Percentiles rank a stretch among this genome's conserved stretches.
These are phyloP conservation scores for Brienomyrus brachyistius DNA, from an alignment of 2,113 vertebrate genomes.

Conservation along the genomic window DNA sequence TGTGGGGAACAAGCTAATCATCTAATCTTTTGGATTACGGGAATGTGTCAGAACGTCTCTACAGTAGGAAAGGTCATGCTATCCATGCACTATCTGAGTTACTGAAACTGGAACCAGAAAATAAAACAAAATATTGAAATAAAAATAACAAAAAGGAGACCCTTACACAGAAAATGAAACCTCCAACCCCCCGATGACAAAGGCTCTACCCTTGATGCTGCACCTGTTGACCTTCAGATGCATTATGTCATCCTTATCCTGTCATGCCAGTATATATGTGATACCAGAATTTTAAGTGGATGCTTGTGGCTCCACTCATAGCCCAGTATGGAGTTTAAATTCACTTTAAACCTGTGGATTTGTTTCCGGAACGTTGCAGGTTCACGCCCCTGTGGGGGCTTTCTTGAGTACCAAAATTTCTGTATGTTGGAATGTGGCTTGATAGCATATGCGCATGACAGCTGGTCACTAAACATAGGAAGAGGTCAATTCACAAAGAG, in stretches of 20 bases:
- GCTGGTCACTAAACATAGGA: not conserved
- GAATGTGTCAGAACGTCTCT: not conserved
- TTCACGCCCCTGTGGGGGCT: not conserved
- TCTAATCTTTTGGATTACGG: not conserved
- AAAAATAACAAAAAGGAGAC: not conserved
- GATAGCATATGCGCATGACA: not conserved
- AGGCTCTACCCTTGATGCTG: not conserved
- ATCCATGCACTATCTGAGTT: not conserved
- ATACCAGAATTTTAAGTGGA: not conserved
- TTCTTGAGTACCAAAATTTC: not conserved
- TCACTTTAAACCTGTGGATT: not conserved
- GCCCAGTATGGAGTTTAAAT: not conserved
- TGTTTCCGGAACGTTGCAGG: not conserved
- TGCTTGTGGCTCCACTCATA: not conserved
- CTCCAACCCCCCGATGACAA: not conserved
- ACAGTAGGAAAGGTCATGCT: not conserved
- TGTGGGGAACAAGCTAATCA: conserved; percentile 2
- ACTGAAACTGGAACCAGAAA: not conserved
- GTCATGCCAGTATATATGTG: not conserved
- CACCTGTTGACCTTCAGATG: not conserved
- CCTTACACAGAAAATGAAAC: not conserved
- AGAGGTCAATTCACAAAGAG: not conserved
- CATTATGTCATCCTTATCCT: not conserved
- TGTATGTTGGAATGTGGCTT: not conserved
- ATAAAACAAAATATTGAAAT: not conserved